These are phyloP conservation scores for Cetonia aurata DNA, from an alignment of 2,888 invertebrate species.

Conservation along the genomic window DNA sequence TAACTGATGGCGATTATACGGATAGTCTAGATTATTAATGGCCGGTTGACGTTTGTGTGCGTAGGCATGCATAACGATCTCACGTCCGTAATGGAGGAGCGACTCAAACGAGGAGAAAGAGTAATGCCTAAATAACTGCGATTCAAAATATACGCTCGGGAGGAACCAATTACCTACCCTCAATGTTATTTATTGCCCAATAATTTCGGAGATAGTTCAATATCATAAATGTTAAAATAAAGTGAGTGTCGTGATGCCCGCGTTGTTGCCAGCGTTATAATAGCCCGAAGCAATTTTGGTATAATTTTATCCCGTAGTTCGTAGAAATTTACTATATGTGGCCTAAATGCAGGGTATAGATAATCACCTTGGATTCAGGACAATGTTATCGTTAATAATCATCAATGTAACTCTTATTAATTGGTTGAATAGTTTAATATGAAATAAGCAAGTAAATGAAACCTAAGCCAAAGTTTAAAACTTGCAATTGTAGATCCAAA, in stretches of 20 bases:
- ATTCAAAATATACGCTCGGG: constrained; percentile 27
- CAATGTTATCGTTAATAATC: too few species aligned
- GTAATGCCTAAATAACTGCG: constrained; percentile 4
- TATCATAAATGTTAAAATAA: constrained; percentile 33
- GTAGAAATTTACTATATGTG: background rate
- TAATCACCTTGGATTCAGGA: too few species aligned
- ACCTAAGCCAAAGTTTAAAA: too few species aligned
- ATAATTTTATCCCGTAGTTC: background rate
- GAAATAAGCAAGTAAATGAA: too few species aligned
- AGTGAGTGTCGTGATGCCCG: background rate
- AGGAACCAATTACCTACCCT: constrained; percentile 28
- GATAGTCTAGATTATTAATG: constrained; percentile 3
- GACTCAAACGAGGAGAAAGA: background rate
- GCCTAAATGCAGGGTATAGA: background rate
- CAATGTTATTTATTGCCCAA: constrained; percentile 26
- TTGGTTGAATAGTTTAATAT: too few species aligned
- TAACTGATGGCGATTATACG: constrained; percentile 22
- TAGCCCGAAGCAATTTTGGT: background rate
- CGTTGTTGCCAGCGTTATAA: background rate
- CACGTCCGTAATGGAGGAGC: background rate
- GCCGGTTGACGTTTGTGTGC: background rate
- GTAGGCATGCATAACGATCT: background rate
- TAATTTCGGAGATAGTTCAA: constrained; percentile 4
- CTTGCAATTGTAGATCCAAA: too few species aligned
- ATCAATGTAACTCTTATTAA: too few species aligned